Conservation (phyloP, 2,888 invertebrate genomes). For the Vesta saturnalis region DNA sequence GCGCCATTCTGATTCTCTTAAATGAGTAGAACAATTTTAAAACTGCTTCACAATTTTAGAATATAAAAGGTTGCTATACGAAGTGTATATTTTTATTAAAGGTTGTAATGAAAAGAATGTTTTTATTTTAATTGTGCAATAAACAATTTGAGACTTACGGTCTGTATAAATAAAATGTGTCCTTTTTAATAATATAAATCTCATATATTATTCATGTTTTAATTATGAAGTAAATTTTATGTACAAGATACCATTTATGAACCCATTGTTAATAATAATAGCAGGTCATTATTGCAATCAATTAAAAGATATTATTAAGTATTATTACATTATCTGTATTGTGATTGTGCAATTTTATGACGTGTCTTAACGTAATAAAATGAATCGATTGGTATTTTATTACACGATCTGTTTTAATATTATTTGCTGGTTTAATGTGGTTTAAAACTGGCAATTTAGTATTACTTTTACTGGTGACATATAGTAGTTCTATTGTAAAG, state of each 20-base stretch:
- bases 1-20: constrained; percentile 7
- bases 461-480: no score
- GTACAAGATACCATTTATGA: background rate
- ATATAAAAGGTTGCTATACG: background rate
- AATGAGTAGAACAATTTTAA: constrained; percentile 9
- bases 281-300: background rate
- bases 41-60: constrained; percentile 4
- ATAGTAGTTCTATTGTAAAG: no score
- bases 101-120: no score
- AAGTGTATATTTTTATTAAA: background rate
- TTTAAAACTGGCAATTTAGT: no score
- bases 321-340: constrained; percentile 1
- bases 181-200: no score
- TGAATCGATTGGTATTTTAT: background rate
- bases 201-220: background rate
- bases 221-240: constrained; percentile 1
- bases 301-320: background rate
- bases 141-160: background rate
- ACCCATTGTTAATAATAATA: background rate
- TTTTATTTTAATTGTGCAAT: no score
- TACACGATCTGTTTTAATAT: background rate
- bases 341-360: background rate
- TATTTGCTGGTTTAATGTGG: background rate
- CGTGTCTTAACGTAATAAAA: background rate
- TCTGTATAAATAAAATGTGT: no score